Conservation (phyloP, 2,888 invertebrate species). For the Erebia aethiops region DNA sequence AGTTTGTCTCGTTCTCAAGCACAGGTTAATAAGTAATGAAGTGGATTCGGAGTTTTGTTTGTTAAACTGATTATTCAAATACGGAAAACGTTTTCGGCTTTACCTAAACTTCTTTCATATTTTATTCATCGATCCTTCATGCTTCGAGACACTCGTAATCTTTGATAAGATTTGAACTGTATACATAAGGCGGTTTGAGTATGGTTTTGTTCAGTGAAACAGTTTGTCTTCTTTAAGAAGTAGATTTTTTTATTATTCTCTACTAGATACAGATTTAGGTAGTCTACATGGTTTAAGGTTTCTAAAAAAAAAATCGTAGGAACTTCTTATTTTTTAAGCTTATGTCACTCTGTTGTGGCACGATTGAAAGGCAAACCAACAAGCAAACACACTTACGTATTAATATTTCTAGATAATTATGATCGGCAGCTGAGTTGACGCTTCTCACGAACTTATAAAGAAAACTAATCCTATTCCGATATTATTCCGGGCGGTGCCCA, state of each 20-base stretch:
- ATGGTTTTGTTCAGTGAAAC: not conserved
- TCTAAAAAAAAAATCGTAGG: no score
- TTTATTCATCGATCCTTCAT: constrained; percentile 80
- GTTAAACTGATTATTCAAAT: constrained; percentile 83
- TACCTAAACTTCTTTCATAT: constrained; percentile 79
- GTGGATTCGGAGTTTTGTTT: constrained; percentile 78
- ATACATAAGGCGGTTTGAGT: constrained; percentile 24
- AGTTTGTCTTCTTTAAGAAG: no score
- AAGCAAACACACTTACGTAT: no score
- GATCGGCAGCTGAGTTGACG: constrained; percentile 24
- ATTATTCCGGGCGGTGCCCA: constrained; percentile 71
- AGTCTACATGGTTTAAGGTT: no score
- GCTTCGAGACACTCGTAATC: constrained; percentile 71
- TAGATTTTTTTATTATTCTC: no score
- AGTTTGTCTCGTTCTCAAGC: constrained; percentile 56
- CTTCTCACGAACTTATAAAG: constrained; percentile 50
- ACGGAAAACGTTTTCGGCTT: constrained; percentile 80
- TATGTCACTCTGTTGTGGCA: no score
- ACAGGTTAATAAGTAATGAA: constrained; percentile 81
- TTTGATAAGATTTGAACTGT: constrained; percentile 64
- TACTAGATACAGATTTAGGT: no score
- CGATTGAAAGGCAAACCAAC: no score
- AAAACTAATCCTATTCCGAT: constrained; percentile 71
- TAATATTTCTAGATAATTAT: constrained; percentile 26
- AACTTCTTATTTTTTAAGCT: no score